Percentiles rank a stretch among this genome's conserved stretches.
phyloP scores from a whole-genome alignment of 1,140 invertebrate species.

The Drosophila persimilis region DNA sequence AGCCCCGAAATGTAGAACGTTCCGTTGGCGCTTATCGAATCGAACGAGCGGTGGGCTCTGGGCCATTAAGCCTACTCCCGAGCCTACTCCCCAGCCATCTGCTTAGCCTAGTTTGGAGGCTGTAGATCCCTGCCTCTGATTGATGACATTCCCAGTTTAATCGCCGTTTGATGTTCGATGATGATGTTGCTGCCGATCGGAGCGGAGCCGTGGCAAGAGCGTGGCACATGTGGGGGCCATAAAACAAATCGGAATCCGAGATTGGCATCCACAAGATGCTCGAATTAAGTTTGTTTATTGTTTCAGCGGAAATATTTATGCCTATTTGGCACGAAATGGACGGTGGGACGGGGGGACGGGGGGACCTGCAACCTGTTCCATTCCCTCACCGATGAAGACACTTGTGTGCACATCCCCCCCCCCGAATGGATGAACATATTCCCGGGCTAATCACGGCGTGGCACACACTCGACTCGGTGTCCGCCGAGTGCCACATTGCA shows the following conservation, averaged over 20 bases:
- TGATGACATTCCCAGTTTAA: slow-evolving; percentile 20
- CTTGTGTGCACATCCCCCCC: slow-evolving; percentile 26
- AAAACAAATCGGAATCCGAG: slow-evolving; percentile 13
- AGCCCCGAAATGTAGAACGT: slow-evolving; percentile 45
- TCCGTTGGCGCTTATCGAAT: slow-evolving; percentile 55
- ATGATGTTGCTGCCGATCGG: slow-evolving; percentile 19
- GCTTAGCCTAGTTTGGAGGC: too few relatives aligned
- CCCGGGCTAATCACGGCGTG: slow-evolving; percentile 73
- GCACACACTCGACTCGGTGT: slow-evolving; percentile 62
- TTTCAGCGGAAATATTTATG: slow-evolving; percentile 58
- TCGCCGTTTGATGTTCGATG: slow-evolving; percentile 24
- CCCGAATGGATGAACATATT: slow-evolving; percentile 71
- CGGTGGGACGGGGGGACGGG: not conserved
- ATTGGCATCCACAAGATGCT: slow-evolving; percentile 18
- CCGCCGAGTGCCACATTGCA: slow-evolving; percentile 67
- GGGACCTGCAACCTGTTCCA: slow-evolving; percentile 24
- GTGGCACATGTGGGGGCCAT: slow-evolving; percentile 20
- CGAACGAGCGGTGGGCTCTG: not conserved
- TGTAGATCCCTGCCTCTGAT: slow-evolving; percentile 12
- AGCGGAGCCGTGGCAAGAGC: not conserved
- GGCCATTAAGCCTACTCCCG: slow-evolving; percentile 34
- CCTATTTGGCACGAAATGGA: slow-evolving; percentile 27
- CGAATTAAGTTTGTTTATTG: slow-evolving; percentile 64
- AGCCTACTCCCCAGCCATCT: not conserved
- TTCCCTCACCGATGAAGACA: slow-evolving; percentile 41